Evolutionary conservation across 2,113 vertebrate species (phyloP), one percentile per base, ranked within the genome.

Genomic region (Zosterops hypoxanthus): DNA sequence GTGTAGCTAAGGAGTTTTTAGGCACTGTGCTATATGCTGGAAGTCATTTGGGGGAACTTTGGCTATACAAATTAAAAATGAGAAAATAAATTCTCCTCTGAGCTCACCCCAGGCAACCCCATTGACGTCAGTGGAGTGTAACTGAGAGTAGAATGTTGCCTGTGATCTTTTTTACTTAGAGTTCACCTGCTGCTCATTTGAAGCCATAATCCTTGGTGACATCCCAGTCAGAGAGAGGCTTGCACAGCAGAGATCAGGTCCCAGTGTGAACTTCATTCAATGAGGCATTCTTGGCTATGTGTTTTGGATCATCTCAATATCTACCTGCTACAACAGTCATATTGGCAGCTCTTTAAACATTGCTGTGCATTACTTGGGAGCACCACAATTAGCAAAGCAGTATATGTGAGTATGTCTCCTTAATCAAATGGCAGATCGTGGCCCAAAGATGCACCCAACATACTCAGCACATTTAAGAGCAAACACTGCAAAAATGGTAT

Each of bases 161-260:
- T 97, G 92, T 97, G 95, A 95, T 96, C 94, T 96, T 92, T 82
- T 88, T 97, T 94, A 91, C 96, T 90, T 77, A 77, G 82, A 85
- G 93, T 92, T 96, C 93, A 95, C 93, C 94, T 97, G 96, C 93
- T 97, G 68, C 87, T 88, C 68, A 70, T 94, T 94, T 97, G 93
- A 97, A 96, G 93, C 75, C 47, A 63, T 96, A 97, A 96, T 96
- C 93, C 94, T 91, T 90, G 87, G 94, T 96, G 95, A 96, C 94
- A 97, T 93, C 94, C 78, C 42, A 86, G 52, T 44, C 59, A 91
- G 33, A 95, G 33, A 80, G 66, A 87, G 34, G 15, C 20, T 88
- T 88, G 63, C 41, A 53, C 22, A 39, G 33, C 42, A 66, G 47
- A 84, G 44, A 85, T 57, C 47, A 28, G 66, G 47, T 70, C 87